Percentiles rank a stretch among this genome's conserved stretches.
phyloP scores from a whole-genome alignment of 2,888 invertebrate species.

The Terebella lapidaria region DNA sequence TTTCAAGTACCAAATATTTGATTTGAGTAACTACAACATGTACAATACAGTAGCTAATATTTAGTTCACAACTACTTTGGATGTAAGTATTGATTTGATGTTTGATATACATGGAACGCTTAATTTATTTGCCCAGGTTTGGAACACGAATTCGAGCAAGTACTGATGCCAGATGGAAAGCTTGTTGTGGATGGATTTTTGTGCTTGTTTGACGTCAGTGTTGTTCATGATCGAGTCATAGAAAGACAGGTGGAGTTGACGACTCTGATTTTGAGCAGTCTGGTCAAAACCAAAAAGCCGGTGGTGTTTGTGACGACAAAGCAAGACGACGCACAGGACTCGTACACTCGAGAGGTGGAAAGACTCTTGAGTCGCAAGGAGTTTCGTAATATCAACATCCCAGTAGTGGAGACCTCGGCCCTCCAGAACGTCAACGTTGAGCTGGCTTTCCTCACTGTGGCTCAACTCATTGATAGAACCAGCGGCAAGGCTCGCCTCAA shows the following conservation, averaged over 20 bases:
- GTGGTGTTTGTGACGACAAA: constrained; percentile 91
- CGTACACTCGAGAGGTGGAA: constrained; percentile 69
- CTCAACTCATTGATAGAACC: constrained; percentile 86
- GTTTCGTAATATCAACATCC: constrained; percentile 63
- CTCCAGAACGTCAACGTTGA: constrained; percentile 96
- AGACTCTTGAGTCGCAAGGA: constrained; percentile 81
- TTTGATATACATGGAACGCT: no score
- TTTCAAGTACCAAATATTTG: no score
- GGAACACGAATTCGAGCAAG: constrained; percentile 88
- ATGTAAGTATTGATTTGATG: no score
- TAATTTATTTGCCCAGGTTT: constrained; percentile 67
- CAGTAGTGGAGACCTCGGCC: constrained; percentile 88
- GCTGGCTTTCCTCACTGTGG: constrained; percentile 76
- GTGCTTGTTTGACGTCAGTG: constrained; percentile 91
- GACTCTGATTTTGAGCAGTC: constrained; percentile 70
- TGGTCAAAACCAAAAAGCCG: constrained; percentile 90
- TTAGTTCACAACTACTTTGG: no score
- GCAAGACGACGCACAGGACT: constrained; percentile 86
- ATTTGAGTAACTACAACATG: no score
- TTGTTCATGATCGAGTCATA: constrained; percentile 82
- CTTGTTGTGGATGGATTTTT: constrained; percentile 90
- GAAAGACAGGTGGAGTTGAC: constrained; percentile 75
- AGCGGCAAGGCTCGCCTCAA: constrained; percentile 69
- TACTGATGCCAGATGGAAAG: constrained; percentile 78
- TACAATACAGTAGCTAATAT: no score